Conservation (phyloP, 2,888 invertebrate species). For the Standfussiana lucernea region DNA sequence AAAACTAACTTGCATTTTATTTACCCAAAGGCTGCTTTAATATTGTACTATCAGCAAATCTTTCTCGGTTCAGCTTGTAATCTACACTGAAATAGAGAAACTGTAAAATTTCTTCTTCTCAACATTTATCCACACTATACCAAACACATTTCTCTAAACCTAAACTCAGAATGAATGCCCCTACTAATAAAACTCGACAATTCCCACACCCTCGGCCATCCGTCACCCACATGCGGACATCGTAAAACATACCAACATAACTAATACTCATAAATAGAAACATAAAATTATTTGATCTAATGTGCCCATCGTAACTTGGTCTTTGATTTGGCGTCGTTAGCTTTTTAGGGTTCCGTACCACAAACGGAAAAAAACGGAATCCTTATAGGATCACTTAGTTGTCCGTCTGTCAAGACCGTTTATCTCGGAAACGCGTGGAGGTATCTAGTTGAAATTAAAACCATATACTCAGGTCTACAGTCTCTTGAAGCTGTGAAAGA, state of each 20-base stretch:
- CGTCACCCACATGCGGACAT: constrained; percentile 38
- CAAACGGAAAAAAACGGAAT: no score
- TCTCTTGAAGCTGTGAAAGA: no score
- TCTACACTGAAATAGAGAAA: not conserved
- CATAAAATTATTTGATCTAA: constrained; percentile 17
- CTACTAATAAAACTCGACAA: constrained; percentile 26
- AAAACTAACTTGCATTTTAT: no score
- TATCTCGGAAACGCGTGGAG: no score
- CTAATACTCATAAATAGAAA: constrained; percentile 31
- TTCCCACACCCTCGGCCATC: constrained; percentile 45
- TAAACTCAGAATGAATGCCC: constrained; percentile 3
- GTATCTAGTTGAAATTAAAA: no score
- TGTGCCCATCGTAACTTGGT: not conserved
- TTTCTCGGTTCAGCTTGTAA: not conserved
- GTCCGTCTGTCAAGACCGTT: no score
- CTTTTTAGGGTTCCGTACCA: not conserved
- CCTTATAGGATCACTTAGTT: no score
- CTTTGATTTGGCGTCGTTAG: not conserved
- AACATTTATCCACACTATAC: not conserved
- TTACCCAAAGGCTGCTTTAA: no score
- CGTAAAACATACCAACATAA: constrained; percentile 44
- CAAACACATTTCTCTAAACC: not conserved
- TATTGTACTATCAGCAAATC: no score
- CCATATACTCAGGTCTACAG: no score
- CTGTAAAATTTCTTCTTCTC: not conserved